Evolutionary conservation across 1,140 invertebrate species (phyloP).

Genomic region (Belonocnema kinseyi): DNA sequence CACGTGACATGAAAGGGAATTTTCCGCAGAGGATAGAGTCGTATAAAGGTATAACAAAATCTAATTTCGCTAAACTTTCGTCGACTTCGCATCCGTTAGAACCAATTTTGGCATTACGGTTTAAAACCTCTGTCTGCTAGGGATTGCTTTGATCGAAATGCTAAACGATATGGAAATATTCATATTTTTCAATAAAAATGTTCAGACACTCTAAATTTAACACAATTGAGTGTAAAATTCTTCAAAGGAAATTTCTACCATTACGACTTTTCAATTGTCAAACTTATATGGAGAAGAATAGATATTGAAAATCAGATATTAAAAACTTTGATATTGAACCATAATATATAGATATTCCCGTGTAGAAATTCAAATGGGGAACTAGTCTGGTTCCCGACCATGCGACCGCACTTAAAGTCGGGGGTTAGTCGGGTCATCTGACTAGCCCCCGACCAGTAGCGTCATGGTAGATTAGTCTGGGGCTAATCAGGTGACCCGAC

Average conservation of each 20-base stretch:
- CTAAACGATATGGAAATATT: conserved; percentile 36
- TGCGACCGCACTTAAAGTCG: too few relatives aligned
- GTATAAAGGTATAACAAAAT: not conserved
- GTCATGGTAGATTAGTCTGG: too few relatives aligned
- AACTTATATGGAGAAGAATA: too few relatives aligned
- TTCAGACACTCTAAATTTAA: not conserved
- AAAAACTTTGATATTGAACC: too few relatives aligned
- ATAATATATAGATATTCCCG: too few relatives aligned
- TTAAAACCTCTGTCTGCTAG: conserved; percentile 11
- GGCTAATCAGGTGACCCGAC: too few relatives aligned
- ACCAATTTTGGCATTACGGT: conserved; percentile 9
- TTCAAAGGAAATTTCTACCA: not conserved
- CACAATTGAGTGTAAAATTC: not conserved
- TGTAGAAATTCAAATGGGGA: too few relatives aligned
- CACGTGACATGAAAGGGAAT: not conserved
- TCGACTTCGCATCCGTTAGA: not conserved
- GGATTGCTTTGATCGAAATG: conserved; percentile 40
- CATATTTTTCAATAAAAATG: not conserved
- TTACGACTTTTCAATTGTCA: too few relatives aligned
- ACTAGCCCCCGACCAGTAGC: too few relatives aligned
- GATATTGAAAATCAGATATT: too few relatives aligned
- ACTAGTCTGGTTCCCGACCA: too few relatives aligned
- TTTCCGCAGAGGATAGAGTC: not conserved
- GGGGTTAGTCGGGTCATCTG: too few relatives aligned
- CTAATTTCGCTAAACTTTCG: conserved; percentile 7